phyloP scores from a whole-genome alignment of 1,140 invertebrate species.

The Notospermus geniculatus region DNA sequence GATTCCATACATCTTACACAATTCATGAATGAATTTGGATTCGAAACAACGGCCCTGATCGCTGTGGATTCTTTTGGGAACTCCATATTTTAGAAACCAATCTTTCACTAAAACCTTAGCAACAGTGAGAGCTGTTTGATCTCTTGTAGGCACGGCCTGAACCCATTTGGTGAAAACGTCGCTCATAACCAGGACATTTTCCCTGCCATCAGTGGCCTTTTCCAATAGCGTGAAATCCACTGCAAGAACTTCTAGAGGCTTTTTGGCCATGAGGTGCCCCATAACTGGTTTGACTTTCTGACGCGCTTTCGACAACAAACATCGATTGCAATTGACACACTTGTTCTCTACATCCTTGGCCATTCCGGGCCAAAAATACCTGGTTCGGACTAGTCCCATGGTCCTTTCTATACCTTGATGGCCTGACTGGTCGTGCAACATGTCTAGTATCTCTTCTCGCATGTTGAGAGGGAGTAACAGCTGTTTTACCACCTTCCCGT shows the following conservation, averaged over 20 bases:
- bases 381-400: slow-evolving; percentile 10
- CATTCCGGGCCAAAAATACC: slow-evolving; percentile 21
- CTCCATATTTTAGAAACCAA: slow-evolving; percentile 21
- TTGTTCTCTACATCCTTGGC: slow-evolving; percentile 10
- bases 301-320: slow-evolving; percentile 18
- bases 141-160: slow-evolving; percentile 18
- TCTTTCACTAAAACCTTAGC: slow-evolving; percentile 23
- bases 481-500: slow-evolving; percentile 12
- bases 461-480: slow-evolving; percentile 13
- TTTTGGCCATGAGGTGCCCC: slow-evolving; percentile 14
- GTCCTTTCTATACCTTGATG: slow-evolving; percentile 25
- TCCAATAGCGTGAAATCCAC: slow-evolving; percentile 26
- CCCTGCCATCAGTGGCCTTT: slow-evolving; percentile 8
- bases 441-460: slow-evolving; percentile 15
- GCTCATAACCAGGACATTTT: slow-evolving; percentile 32
- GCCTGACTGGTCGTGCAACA: slow-evolving; percentile 18
- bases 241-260: slow-evolving; percentile 22
- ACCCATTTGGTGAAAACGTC: slow-evolving; percentile 27
- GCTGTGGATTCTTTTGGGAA: slow-evolving; percentile 21
- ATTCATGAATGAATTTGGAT: neutral
- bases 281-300: slow-evolving; percentile 13
- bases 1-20: slow-evolving; percentile 21
- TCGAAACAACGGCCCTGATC: slow-evolving; percentile 24
- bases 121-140: slow-evolving; percentile 20
- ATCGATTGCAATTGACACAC: slow-evolving; percentile 13